These are phyloP conservation scores for Calyptommatus sinebrachiatus DNA, from an alignment of 2,113 vertebrate genomes.

Conservation along the genomic window DNA sequence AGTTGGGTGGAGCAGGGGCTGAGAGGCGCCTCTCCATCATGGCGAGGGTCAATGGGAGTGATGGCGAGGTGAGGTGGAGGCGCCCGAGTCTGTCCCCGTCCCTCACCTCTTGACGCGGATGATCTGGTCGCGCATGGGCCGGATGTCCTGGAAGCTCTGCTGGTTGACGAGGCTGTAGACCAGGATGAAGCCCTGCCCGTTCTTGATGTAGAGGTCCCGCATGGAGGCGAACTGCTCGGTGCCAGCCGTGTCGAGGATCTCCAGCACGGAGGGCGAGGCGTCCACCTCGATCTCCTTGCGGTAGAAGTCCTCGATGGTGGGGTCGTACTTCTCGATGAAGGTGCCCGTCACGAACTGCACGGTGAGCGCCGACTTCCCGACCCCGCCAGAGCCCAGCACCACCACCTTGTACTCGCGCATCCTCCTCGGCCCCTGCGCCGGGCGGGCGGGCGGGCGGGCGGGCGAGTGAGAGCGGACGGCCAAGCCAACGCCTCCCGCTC, in stretches of 20 bases:
- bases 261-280: constrained; percentile 92
- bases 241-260: constrained; percentile 94
- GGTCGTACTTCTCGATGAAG: constrained; percentile 96
- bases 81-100: not conserved
- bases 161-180: constrained; percentile 96
- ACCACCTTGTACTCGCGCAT: constrained; percentile 98
- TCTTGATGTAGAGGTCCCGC: constrained; percentile 96
- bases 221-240: constrained; percentile 97
- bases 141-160: constrained; percentile 96
- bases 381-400: constrained; percentile 94
- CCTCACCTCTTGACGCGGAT: constrained; percentile 93
- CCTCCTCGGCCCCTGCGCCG: constrained; percentile 58
- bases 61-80: too few species aligned
- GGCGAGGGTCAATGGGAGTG: too few species aligned
- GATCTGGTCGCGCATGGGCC: constrained; percentile 95
- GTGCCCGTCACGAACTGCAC: constrained; percentile 96
- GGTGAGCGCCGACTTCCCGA: constrained; percentile 94
- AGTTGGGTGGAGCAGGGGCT: too few species aligned
- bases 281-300: constrained; percentile 97
- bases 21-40: too few species aligned
- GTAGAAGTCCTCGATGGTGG: constrained; percentile 96
- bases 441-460: too few species aligned
- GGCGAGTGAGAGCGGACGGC: not conserved
- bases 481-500: constrained; percentile 42
- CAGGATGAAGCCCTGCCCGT: constrained; percentile 93